Percentiles rank a stretch among this genome's conserved stretches.
phyloP scores from a whole-genome alignment of 2,797 vertebrate genomes.

The Sebastes steindachneri region DNA sequence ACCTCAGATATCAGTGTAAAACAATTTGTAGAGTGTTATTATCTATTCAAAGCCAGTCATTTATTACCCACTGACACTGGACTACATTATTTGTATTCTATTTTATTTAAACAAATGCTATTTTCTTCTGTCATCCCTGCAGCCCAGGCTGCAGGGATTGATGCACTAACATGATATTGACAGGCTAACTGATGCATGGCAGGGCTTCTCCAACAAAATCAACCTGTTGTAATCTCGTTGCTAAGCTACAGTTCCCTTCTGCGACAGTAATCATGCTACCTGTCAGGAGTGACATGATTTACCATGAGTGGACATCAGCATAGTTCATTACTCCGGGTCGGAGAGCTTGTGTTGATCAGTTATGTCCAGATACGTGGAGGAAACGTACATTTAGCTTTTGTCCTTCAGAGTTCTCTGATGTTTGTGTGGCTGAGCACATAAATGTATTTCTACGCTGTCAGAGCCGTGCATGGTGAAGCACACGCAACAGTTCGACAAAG shows the following conservation, averaged over 20 bases:
- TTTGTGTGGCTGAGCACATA: conserved; percentile 5
- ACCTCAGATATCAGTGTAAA: background rate
- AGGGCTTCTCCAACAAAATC: conserved; percentile 16
- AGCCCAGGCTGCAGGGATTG: background rate
- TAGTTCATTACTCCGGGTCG: conserved; percentile 25
- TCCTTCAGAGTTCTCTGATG: conserved; percentile 10
- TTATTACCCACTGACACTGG: background rate
- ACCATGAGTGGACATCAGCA: conserved; percentile 21
- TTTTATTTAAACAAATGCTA: background rate
- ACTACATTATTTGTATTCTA: background rate
- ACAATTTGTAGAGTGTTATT: background rate
- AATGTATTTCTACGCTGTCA: background rate
- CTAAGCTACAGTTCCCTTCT: conserved; percentile 41
- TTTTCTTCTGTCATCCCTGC: background rate
- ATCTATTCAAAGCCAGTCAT: background rate
- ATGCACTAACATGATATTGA: conserved; percentile 15
- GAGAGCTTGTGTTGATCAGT: conserved; percentile 19
- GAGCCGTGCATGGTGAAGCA: background rate
- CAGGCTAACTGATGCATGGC: conserved; percentile 26
- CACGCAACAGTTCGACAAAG: background rate
- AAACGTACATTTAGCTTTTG: background rate
- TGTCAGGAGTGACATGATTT: conserved; percentile 28
- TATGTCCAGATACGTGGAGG: background rate
- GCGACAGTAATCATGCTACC: conserved; percentile 17
- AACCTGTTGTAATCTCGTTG: conserved; percentile 42